phyloP scores from a whole-genome alignment of 2,797 vertebrate species.

The Pangasius macronema region DNA sequence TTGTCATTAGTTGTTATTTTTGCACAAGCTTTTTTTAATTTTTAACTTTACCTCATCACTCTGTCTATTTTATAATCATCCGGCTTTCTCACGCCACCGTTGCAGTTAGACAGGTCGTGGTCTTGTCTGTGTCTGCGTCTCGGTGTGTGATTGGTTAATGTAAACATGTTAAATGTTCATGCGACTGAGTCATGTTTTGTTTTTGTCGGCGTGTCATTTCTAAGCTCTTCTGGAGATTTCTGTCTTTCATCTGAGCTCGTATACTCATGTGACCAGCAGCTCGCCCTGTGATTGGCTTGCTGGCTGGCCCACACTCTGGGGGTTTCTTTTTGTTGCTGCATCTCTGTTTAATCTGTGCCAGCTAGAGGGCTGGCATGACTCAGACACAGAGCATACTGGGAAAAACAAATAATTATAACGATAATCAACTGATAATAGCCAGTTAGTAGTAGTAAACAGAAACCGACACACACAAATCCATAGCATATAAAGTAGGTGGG shows the following conservation, averaged over 20 bases:
- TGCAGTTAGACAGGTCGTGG: background rate
- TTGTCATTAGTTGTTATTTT: conserved; percentile 24
- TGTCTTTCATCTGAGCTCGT: conserved; percentile 41
- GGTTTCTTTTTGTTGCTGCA: conserved; percentile 31
- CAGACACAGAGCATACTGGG: background rate
- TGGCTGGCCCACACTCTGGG: conserved; percentile 33
- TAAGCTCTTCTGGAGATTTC: background rate
- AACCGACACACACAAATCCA: background rate
- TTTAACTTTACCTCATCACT: background rate
- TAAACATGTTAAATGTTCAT: background rate
- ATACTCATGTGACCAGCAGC: conserved; percentile 40
- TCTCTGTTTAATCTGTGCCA: conserved; percentile 17
- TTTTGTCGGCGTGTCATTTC: conserved; percentile 20
- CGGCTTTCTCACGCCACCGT: background rate
- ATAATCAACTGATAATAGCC: background rate
- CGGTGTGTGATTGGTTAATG: background rate
- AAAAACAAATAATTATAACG: background rate
- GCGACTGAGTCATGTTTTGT: background rate
- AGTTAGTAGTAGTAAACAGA: conserved; percentile 6
- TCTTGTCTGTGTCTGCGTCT: background rate
- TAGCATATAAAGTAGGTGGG: background rate
- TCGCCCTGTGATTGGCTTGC: conserved; percentile 32
- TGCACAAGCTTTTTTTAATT: background rate
- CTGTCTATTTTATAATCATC: background rate
- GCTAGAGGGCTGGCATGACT: conserved; percentile 28